These are phyloP conservation scores for Bergia puertoricense DNA, from an alignment of 92 coral and sea anemone species.

Conservation along the genomic window DNA sequence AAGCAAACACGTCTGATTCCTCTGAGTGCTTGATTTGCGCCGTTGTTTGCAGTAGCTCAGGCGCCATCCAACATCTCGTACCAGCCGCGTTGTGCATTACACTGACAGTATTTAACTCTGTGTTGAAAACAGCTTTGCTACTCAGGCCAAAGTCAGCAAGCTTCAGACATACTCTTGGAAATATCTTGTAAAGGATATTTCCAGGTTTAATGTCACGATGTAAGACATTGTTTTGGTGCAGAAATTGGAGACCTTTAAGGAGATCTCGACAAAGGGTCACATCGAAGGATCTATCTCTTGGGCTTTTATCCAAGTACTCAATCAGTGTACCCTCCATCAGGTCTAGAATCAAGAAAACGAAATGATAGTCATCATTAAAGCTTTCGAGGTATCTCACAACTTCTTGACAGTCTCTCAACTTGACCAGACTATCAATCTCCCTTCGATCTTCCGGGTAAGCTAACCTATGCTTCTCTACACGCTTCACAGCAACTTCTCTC, in stretches of 20 bases:
- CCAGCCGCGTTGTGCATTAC: slow-evolving; percentile 1
- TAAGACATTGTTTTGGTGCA: not conserved
- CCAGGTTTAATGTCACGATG: slow-evolving; percentile 28
- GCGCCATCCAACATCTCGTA: not conserved
- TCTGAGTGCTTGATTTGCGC: not conserved
- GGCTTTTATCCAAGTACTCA: too few species aligned
- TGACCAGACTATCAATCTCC: not conserved
- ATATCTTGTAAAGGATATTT: not conserved
- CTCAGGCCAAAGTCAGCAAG: not conserved
- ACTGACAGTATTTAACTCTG: not conserved
- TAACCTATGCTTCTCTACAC: too few species aligned
- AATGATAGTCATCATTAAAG: too few species aligned
- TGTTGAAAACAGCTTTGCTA: not conserved
- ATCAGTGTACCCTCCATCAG: too few species aligned
- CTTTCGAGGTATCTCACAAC: slow-evolving; percentile 1
- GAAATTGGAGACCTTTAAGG: not conserved
- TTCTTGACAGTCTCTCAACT: slow-evolving; percentile 3
- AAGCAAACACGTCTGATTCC: not conserved
- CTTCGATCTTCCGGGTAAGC: not conserved
- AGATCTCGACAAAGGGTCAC: slow-evolving; percentile 4
- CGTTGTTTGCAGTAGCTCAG: too few species aligned
- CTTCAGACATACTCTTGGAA: slow-evolving; percentile 19
- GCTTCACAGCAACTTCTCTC: too few species aligned
- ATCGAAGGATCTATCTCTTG: not conserved
- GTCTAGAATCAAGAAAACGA: too few species aligned